These are phyloP conservation scores for Cerastis rubricosa DNA, from an alignment of 2,888 invertebrate species.

Conservation along the genomic window DNA sequence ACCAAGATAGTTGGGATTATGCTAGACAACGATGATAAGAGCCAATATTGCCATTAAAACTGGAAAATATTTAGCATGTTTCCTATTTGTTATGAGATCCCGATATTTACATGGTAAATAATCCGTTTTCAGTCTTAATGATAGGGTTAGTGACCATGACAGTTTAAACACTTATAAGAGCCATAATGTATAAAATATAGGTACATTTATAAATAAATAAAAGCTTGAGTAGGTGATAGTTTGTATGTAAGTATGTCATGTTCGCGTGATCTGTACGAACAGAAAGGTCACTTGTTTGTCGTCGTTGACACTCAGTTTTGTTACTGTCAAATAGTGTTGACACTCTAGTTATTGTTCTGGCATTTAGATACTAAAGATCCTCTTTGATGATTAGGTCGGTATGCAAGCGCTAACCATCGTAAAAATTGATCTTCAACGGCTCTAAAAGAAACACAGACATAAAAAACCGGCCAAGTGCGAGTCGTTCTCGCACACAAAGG, in stretches of 20 bases:
- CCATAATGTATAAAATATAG: no score
- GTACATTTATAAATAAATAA: no score
- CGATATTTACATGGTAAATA: no score
- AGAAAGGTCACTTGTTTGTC: constrained; percentile 32
- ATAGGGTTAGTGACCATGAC: no score
- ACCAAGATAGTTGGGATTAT: not conserved
- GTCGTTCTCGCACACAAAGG: no score
- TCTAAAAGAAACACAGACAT: no score
- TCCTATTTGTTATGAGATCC: no score
- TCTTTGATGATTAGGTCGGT: constrained; percentile 14
- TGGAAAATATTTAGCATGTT: no score
- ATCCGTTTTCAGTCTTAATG: no score
- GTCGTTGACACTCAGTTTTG: not conserved
- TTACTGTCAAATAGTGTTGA: constrained; percentile 15
- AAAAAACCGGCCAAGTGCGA: no score
- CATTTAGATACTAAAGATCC: constrained; percentile 36
- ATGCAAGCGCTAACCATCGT: not conserved
- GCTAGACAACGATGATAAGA: constrained; percentile 57
- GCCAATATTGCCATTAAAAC: constrained; percentile 20
- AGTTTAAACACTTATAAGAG: no score
- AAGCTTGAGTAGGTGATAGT: not conserved
- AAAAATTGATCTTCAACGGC: no score
- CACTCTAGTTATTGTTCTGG: constrained; percentile 22
- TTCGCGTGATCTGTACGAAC: constrained; percentile 20
- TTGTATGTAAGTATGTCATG: not conserved